Conservation (phyloP, 2,113 vertebrate genomes). For the Syrrhaptes paradoxus region DNA sequence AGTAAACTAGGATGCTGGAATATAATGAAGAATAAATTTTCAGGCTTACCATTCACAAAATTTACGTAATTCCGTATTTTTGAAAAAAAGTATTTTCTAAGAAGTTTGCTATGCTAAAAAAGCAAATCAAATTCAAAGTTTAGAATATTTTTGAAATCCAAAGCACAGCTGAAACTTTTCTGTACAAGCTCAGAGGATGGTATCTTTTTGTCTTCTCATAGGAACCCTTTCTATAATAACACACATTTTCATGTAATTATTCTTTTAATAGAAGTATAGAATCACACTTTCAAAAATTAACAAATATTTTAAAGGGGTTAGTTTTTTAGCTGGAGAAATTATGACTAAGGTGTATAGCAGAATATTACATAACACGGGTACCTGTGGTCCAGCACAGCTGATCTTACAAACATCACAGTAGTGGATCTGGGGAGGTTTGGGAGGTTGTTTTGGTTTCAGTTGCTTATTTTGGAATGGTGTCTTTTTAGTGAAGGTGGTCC, state of each 20-base stretch:
- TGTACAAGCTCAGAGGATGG: background rate
- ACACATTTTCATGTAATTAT: background rate
- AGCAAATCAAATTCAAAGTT: background rate
- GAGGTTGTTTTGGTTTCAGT: slow-evolving; percentile 94
- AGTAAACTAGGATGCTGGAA: background rate
- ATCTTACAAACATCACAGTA: slow-evolving; percentile 99
- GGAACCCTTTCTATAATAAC: background rate
- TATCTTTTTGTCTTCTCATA: background rate
- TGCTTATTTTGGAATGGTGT: slow-evolving; percentile 95
- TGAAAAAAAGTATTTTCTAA: background rate
- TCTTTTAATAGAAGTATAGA: background rate
- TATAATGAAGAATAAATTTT: background rate
- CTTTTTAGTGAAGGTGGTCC: slow-evolving; percentile 96
- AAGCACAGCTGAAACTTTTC: background rate
- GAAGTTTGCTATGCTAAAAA: background rate
- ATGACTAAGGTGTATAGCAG: background rate
- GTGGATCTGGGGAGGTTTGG: slow-evolving; percentile 98
- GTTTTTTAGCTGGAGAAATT: background rate
- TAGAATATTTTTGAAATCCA: background rate
- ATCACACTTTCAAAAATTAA: background rate
- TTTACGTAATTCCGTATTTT: background rate
- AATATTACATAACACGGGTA: slow-evolving; percentile 67
- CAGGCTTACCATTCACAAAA: background rate
- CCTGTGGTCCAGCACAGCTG: slow-evolving; percentile 99
- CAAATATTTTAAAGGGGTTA: background rate